Conservation (phyloP, 2,113 vertebrate genomes). For the Formicarius rufipectus region DNA sequence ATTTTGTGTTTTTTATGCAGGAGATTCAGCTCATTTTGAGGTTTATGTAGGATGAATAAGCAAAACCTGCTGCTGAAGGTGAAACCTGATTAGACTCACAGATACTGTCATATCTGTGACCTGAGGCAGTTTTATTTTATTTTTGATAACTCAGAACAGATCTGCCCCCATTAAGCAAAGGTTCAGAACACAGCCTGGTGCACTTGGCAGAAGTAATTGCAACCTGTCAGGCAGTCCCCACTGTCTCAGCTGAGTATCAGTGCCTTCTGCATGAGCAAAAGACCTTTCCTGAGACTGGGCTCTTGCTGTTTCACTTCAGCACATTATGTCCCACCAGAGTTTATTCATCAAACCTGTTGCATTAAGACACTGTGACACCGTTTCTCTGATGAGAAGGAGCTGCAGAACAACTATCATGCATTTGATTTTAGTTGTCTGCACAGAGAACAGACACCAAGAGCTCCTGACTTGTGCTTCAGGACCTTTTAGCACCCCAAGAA, state of each 20-base stretch:
- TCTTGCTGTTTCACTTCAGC: neutral
- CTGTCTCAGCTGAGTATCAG: neutral
- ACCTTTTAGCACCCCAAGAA: neutral
- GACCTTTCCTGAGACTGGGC: neutral
- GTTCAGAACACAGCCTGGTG: slow-evolving; percentile 37
- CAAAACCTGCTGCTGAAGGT: slow-evolving; percentile 45
- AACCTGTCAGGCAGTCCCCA: slow-evolving; percentile 39
- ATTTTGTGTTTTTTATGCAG: neutral
- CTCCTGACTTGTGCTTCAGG: neutral
- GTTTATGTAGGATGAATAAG: slow-evolving; percentile 26
- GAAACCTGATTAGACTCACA: slow-evolving; percentile 36
- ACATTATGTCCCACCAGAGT: neutral
- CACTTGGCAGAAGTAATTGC: slow-evolving; percentile 54
- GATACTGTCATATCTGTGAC: slow-evolving; percentile 3
- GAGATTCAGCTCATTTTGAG: slow-evolving; percentile 27
- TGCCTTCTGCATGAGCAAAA: neutral
- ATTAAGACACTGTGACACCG: neutral
- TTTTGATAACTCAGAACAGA: neutral
- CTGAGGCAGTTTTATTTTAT: slow-evolving; percentile 24
- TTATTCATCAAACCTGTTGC: neutral
- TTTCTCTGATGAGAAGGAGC: neutral
- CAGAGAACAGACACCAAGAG: neutral
- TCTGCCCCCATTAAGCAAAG: slow-evolving; percentile 61
- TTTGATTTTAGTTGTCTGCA: neutral
- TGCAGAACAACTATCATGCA: rapidly evolving